Base-by-base conservation (phyloP, 2,797 vertebrate genomes). In the Phoebastria nigripes region DNA sequence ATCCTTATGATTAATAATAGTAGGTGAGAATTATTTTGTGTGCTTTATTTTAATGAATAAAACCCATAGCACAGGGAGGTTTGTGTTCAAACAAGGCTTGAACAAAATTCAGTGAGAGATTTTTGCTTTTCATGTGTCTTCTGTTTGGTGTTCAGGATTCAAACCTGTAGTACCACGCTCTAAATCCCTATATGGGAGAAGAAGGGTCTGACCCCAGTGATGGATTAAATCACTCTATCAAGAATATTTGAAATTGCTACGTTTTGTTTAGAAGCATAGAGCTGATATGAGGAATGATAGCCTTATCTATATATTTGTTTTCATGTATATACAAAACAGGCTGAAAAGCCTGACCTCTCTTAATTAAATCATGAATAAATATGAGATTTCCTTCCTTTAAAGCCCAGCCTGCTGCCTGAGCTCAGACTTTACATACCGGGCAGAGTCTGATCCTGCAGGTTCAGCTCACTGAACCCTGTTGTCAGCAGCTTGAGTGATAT, bases 341-440 rank as follows among this genome's bases (percentile, higher is more conserved):
- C 33, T 81, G 72, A 94, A 90, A 74, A 90, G 29, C 51, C 56
- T 54, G 78, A 78, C 89, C 42, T 96, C 52, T 56, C 85, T 93
- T 94, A 95, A 91, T 93, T 91, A 95, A 86, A 94, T 90, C 41
- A 95, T 94, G 85, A 96, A 96, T 96, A 96, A 97, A 84, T 90
- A 95, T 63, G 92, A 95, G 79, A 82, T 89, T 93, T 91, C 37
- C n/a, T 96, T 67, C 72, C 7, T 63, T 79, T 78, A 84, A 95
- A 96, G 78, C 81, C 87, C 61, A 95, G 62, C 56, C 67, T 83
- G 61, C 79, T 93, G 37, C 81, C 67, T 91, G 52, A 87, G 79
- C 79, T 96, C 74, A 76, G 77, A 51, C 56, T 69, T 93, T 95
- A 72, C 73, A 26, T 70, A 73, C 19, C 5, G 7, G 79, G 76